A percentile compares a stretch with the other conserved stretches of the same genome.
These are phyloP conservation scores for Drosophila carrolli DNA, from an alignment of 1,140 invertebrate genomes.

Conservation along the genomic window DNA sequence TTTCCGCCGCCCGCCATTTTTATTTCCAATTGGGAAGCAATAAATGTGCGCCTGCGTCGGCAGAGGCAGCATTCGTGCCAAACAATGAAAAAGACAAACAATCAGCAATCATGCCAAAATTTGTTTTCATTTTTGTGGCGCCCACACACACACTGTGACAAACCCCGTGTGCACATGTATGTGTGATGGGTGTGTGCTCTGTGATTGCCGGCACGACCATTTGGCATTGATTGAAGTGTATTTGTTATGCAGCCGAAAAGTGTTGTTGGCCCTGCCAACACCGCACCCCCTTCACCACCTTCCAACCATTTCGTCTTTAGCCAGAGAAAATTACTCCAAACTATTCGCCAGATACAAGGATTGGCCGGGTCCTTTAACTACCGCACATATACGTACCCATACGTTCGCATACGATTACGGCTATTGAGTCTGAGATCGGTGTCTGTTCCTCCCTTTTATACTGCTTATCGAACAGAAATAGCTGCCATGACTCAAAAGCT, in stretches of 20 bases:
- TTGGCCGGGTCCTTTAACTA: conserved; percentile 29
- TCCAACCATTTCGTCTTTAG: conserved; percentile 15
- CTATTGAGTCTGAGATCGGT: conserved; percentile 14
- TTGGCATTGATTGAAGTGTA: conserved; percentile 81
- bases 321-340: conserved; percentile 34
- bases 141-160: conserved; percentile 44
- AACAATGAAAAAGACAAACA: conserved; percentile 83
- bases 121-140: conserved; percentile 83
- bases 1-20: conserved; percentile 61
- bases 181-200: conserved; percentile 26
- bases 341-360: conserved; percentile 14
- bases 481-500: conserved; percentile 3
- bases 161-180: conserved; percentile 9
- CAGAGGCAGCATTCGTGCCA: conserved; percentile 64
- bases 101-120: conserved; percentile 83
- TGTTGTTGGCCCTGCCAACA: conserved; percentile 46
- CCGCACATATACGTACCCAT: background rate
- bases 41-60: conserved; percentile 80
- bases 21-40: conserved; percentile 82
- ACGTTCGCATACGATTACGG: background rate
- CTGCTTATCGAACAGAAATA: conserved; percentile 5
- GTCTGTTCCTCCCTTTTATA: background rate
- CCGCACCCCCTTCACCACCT: background rate
- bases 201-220: conserved; percentile 73
- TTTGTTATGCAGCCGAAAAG: conserved; percentile 76